Evolutionary conservation across 1,140 invertebrate genomes (phyloP), one percentile per base, ranked within the genome.

Genomic region (Ganaspis sp.): DNA sequence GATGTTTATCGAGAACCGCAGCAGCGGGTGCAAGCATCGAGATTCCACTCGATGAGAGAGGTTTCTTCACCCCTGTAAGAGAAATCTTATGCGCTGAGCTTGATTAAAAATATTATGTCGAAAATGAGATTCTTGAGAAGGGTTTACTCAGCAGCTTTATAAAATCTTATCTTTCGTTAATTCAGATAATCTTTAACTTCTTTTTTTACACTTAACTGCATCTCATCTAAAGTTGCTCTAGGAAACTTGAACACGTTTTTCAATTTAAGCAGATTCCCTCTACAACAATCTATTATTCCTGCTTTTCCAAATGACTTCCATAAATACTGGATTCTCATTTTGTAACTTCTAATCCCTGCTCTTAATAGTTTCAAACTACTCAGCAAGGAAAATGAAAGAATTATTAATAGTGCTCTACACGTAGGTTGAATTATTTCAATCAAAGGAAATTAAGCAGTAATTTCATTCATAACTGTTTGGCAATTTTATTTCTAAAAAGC

Each of bases 1-100:
- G 69, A 69, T 83, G 83, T 84, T 84, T 84, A 84, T 84, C 83
- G 83, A 84, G 80, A 74, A 84, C 84, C 75, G 80, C 70, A 73
- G 78, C 26, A 64, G 80, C 78, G 26, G 26, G 21, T 6, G 58
- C 58, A 29, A 64, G 58, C 29, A 64, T 64, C 23, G 12, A 64
- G 58, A 64, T 64, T 64, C 4, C 58, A 64, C 58, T 64, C 54
- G 54, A 64, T 64, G 23, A 64, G 23, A 15, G 23, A 64, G 54
- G 21, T 64, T 64, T n/a, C 58, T 29, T 64, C 23, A 26, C 77
- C 80, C 72, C 37, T 21, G 12, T 15, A 45, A 69, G 80, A 74
- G 78, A 84, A 84, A 84, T 84, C 84, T 84, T 69, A 64, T 75
- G 54, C 74, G 78, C 76, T 76, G 74, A 82, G 84, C 81, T 84